These are phyloP conservation scores for Xiphophorus couchianus DNA, from an alignment of 2,113 vertebrate genomes.

Conservation along the genomic window DNA sequence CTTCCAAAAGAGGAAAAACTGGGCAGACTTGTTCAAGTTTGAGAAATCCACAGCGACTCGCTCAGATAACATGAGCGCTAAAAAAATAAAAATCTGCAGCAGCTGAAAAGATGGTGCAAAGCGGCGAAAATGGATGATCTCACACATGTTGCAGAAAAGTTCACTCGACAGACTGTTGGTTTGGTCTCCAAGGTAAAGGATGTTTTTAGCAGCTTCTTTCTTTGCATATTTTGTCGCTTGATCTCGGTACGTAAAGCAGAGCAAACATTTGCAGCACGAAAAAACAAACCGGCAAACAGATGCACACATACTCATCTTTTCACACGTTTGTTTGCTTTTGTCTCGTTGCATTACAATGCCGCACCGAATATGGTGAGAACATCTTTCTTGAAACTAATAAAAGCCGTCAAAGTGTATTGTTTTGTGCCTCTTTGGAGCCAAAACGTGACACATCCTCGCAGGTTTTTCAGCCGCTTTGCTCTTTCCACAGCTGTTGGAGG, in stretches of 20 bases:
- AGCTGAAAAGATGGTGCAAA: background rate
- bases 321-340: constrained; percentile 42
- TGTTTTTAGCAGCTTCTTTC: constrained; percentile 45
- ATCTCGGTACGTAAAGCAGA: constrained; percentile 44
- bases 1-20: constrained; percentile 15
- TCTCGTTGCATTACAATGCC: constrained; percentile 43
- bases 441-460: constrained; percentile 37
- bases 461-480: constrained; percentile 23
- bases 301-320: constrained; percentile 54
- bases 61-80: background rate
- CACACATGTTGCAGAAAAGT: background rate
- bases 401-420: constrained; percentile 53
- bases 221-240: constrained; percentile 33
- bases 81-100: background rate
- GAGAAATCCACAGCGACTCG: constrained; percentile 15
- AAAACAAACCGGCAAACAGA: constrained; percentile 44
- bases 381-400: constrained; percentile 55
- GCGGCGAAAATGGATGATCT: background rate
- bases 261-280: constrained; percentile 40
- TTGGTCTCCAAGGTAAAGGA: constrained; percentile 10
- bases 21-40: background rate
- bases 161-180: constrained; percentile 22
- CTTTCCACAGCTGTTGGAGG: constrained; percentile 19
- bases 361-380: constrained; percentile 61
- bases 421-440: constrained; percentile 19